Evolutionary conservation across 2,113 vertebrate species (phyloP), one percentile per base, ranked within the genome.

Genomic region (Serranochromis macrocephalus): DNA sequence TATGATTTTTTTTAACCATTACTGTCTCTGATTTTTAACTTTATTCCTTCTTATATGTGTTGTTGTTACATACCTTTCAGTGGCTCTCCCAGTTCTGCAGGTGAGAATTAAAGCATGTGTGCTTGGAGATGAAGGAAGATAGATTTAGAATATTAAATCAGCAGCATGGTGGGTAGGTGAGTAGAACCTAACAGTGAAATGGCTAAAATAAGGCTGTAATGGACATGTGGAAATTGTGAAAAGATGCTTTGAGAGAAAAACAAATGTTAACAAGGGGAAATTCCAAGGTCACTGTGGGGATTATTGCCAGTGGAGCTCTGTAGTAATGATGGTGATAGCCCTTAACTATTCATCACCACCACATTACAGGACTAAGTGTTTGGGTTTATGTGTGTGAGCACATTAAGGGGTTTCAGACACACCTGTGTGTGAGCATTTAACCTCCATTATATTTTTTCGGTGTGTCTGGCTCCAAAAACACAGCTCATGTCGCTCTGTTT

Each of bases 291-390:
- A 94, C 82, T 55, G 63, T 83, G 21, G 47, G 83, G 87, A 90
- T 89, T 86, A 94, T 93, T 87, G 92, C 79, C 87, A 49, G 80
- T 75, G 45, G 29, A 82, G 58, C 66, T 79, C 54, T 8, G 4
- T 84, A 84, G 24, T 95, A 93, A 95, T 93, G 84, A 85, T 80
- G 61, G n/a, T 45, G 81, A 78, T 53, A 49, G 36, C 86, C 91
- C 95, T 95, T 94, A 94, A 96, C 89, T 94, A 96, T 96, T 96
- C 89, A 96, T 95, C 91, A 92, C 58, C 79, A 68, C 71, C 14
- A 47, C 53, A 47, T 36, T 89, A 58, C n/a, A 68, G 16, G 17
- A 58, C 14, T 29, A 55, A 80, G 75, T 85, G 83, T 88, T 47
- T 63, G 36, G 11, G 12, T 66, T 68, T 84, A 5, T 83, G 55